Evolutionary conservation across 2,797 vertebrate species (phyloP).

Genomic region (Anguilla marmorata): DNA sequence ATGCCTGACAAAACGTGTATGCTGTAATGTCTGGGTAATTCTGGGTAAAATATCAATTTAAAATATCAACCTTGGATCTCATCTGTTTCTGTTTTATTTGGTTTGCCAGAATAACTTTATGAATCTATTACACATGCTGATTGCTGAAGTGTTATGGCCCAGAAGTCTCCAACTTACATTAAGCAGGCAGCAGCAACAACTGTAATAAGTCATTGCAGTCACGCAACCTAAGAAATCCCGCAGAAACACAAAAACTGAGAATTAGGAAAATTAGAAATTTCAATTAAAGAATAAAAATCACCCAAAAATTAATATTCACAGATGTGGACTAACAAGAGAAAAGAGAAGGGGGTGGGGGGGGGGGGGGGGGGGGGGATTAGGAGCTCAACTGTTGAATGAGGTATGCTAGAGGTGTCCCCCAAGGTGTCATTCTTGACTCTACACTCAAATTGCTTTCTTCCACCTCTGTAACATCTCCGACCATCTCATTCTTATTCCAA

Average conservation of each 20-base stretch:
- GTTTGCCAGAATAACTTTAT: not conserved
- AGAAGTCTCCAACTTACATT: not conserved
- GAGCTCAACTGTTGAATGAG: too few species aligned
- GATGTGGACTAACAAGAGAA: not conserved
- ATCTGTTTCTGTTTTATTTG: not conserved
- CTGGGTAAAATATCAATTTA: not conserved
- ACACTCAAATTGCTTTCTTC: too few species aligned
- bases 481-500: too few species aligned
- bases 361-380: too few species aligned
- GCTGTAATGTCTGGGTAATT: not conserved
- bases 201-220: not conserved
- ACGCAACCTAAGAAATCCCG: not conserved
- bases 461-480: too few species aligned
- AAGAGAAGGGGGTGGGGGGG: not conserved
- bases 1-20: not conserved
- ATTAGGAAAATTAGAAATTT: not conserved
- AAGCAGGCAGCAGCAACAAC: not conserved
- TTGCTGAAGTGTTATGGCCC: not conserved
- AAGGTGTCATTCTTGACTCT: too few species aligned
- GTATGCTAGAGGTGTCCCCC: too few species aligned
- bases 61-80: not conserved
- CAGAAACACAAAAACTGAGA: not conserved
- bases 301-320: not conserved
- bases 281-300: not conserved
- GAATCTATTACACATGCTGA: not conserved